Evolutionary conservation across 1,140 invertebrate species (phyloP).

Genomic region (Drosophila athabasca): DNA sequence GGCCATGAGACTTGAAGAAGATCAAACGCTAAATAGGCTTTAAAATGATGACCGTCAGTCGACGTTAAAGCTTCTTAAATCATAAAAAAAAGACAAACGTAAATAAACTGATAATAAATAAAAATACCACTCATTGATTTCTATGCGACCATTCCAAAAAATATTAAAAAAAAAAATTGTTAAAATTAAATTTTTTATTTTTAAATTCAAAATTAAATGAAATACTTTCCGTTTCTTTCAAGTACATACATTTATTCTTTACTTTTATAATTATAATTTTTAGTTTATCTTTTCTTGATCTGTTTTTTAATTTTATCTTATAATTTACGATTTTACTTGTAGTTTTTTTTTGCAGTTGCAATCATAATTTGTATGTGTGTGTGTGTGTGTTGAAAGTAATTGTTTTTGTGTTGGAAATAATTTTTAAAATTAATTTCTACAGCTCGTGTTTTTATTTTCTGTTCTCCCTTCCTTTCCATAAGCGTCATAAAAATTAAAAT

Average conservation of each 20-base stretch:
- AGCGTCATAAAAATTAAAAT: slow-evolving; percentile 40
- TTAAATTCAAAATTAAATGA: no score
- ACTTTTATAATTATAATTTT: slow-evolving; percentile 26
- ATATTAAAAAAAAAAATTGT: no score
- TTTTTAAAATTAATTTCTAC: slow-evolving; percentile 56
- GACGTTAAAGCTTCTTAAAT: no score
- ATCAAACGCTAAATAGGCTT: no score
- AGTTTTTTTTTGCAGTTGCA: slow-evolving; percentile 54
- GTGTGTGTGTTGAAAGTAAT: slow-evolving; percentile 11
- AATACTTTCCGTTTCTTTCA: slow-evolving; percentile 19
- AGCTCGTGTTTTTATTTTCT: slow-evolving; percentile 25
- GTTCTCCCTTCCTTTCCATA: slow-evolving; percentile 10
- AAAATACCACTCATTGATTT: no score
- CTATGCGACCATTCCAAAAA: no score
- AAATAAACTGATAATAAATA: no score
- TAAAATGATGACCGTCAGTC: no score
- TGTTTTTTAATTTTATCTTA: slow-evolving; percentile 57
- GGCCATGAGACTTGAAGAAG: not conserved
- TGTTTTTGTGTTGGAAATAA: slow-evolving; percentile 34
- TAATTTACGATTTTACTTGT: slow-evolving; percentile 65
- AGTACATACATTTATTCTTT: slow-evolving; percentile 57
- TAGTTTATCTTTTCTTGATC: slow-evolving; percentile 27
- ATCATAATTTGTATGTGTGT: slow-evolving; percentile 35
- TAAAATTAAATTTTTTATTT: no score
- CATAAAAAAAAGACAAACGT: no score